Conservation (phyloP, 2,797 vertebrate species). For the Sebastes baramenuke region DNA sequence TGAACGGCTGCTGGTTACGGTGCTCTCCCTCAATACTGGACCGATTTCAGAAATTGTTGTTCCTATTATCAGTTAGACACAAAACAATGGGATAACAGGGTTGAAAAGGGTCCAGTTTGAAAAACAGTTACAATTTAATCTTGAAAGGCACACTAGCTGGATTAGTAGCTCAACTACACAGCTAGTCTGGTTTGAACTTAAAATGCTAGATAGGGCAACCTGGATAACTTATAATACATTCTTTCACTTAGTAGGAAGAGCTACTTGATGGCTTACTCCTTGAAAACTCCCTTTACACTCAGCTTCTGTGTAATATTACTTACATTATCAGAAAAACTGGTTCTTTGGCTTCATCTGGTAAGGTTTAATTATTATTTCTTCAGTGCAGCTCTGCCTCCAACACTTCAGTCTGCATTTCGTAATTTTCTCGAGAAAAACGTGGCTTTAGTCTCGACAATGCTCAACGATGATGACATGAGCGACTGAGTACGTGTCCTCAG, state of each 20-base stretch:
- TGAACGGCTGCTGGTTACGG: too few species aligned
- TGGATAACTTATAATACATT: background rate
- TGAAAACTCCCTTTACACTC: background rate
- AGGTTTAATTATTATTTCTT: background rate
- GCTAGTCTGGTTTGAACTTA: background rate
- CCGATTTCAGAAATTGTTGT: background rate
- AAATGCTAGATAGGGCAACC: background rate
- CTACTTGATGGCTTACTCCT: background rate
- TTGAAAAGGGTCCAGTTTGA: too few species aligned
- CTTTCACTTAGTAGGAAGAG: background rate
- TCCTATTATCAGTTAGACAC: background rate
- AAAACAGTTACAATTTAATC: background rate
- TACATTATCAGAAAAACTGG: background rate
- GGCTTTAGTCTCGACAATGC: slow-evolving; percentile 5
- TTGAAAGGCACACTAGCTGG: background rate
- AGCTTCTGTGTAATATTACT: background rate
- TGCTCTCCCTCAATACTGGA: too few species aligned
- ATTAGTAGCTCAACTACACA: background rate
- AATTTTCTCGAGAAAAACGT: slow-evolving; percentile 3
- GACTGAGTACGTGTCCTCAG: slow-evolving; percentile 52
- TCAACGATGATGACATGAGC: slow-evolving; percentile 43
- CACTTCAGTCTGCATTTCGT: background rate
- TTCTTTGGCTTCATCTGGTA: background rate
- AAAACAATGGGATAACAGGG: background rate
- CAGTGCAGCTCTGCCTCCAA: background rate